Percentiles rank a stretch among this genome's conserved stretches.
Conservation (phyloP, 2,113 vertebrate species). For the Gallinago paraguaiae region DNA sequence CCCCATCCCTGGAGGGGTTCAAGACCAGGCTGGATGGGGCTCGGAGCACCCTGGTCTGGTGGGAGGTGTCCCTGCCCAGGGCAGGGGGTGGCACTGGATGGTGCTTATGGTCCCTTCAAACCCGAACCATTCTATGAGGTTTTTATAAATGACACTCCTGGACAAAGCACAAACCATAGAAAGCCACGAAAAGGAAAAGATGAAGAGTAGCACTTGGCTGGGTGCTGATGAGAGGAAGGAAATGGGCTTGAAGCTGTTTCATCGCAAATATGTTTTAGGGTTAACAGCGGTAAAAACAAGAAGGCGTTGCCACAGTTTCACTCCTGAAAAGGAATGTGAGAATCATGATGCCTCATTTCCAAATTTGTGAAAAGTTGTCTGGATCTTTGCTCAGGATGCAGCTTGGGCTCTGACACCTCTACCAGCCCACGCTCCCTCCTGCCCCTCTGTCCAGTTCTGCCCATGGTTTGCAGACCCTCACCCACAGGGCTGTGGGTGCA, state of each 20-base stretch:
- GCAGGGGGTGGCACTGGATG: too few relatives aligned
- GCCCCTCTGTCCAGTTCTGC: neutral
- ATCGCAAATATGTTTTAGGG: neutral
- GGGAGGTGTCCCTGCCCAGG: too few relatives aligned
- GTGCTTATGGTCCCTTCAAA: too few relatives aligned
- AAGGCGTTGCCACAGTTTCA: rapidly evolving
- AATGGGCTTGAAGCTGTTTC: neutral
- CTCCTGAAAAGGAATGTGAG: neutral
- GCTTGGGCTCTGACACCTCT: neutral
- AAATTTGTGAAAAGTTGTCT: neutral
- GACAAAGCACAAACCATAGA: neutral
- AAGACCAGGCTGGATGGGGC: too few relatives aligned
- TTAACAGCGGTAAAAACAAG: neutral
- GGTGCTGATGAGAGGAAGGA: neutral
- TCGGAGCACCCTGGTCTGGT: too few relatives aligned
- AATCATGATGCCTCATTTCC: neutral
- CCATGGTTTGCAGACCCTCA: neutral
- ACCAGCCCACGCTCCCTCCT: neutral
- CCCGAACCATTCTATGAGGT: neutral
- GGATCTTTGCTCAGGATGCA: neutral
- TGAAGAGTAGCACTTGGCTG: neutral
- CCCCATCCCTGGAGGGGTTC: too few relatives aligned
- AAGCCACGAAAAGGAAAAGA: neutral
- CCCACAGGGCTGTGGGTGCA: neutral
- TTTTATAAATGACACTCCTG: neutral